Evolutionary conservation across 2,113 vertebrate species (phyloP).

Genomic region (Sinocyclocheilus grahami): DNA sequence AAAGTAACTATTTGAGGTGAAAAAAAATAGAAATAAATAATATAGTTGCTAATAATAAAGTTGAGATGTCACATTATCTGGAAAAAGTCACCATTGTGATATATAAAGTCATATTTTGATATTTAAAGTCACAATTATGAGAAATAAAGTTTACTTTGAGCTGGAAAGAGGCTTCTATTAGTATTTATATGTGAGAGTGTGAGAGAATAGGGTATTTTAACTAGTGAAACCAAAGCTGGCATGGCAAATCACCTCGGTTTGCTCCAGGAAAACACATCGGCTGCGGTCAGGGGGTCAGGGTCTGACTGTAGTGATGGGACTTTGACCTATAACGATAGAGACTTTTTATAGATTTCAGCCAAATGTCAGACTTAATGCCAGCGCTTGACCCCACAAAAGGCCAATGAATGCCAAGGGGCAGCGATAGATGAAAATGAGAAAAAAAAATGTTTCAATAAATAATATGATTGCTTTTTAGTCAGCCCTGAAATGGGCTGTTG

Average conservation of each 20-base stretch:
- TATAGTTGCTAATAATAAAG: background rate
- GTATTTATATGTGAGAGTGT: background rate
- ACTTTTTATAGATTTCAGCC: slow-evolving; percentile 59
- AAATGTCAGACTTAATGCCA: slow-evolving; percentile 76
- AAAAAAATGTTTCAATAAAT: slow-evolving; percentile 54
- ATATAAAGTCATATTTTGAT: background rate
- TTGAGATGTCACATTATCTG: background rate
- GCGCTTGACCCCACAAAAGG: slow-evolving; percentile 58
- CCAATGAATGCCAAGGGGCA: slow-evolving; percentile 58
- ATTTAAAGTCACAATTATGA: background rate
- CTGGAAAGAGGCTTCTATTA: background rate
- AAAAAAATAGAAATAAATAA: background rate
- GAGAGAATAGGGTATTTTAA: slow-evolving; percentile 10
- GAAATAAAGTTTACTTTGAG: background rate
- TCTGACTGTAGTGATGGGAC: slow-evolving; percentile 59
- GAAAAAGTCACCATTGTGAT: background rate
- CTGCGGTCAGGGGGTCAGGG: slow-evolving; percentile 56
- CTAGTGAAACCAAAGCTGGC: slow-evolving; percentile 24
- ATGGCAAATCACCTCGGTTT: slow-evolving; percentile 7
- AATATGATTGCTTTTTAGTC: slow-evolving; percentile 53
- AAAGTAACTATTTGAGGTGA: background rate
- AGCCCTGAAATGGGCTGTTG: slow-evolving; percentile 43
- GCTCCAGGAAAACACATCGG: slow-evolving; percentile 16
- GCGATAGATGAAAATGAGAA: slow-evolving; percentile 42
- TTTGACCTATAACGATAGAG: slow-evolving; percentile 62